Percentiles rank a stretch among this genome's conserved stretches.
These are phyloP conservation scores for Eptatretus atami DNA, from an alignment of 2,797 vertebrate genomes.

Conservation along the genomic window DNA sequence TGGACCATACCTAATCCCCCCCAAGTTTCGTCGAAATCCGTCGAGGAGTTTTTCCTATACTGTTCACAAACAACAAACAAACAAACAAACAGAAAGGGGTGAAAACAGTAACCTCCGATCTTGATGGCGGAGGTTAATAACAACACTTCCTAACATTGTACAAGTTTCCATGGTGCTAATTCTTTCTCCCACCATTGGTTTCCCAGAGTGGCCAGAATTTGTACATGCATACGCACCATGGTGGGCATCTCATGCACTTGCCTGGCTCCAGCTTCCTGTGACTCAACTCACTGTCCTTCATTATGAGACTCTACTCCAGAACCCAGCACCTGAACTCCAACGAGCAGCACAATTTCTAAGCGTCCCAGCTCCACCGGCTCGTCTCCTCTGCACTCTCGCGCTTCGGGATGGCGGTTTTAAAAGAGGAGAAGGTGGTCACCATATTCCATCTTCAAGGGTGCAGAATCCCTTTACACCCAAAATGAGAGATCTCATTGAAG, in stretches of 20 bases:
- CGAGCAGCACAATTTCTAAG: slow-evolving; percentile 46
- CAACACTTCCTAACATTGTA: neutral
- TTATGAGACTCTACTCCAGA: slow-evolving; percentile 54
- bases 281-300: slow-evolving; percentile 53
- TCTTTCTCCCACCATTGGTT: slow-evolving; percentile 4
- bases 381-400: slow-evolving; percentile 71
- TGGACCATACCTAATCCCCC: no score
- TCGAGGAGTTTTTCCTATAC: no score
- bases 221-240: slow-evolving; percentile 73
- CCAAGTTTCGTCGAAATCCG: no score
- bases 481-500: slow-evolving; percentile 34
- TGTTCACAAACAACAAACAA: no score
- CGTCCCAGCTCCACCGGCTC: slow-evolving; percentile 16
- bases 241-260: slow-evolving; percentile 78
- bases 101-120: neutral
- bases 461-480: slow-evolving; percentile 60
- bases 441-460: slow-evolving; percentile 17
- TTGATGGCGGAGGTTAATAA: neutral
- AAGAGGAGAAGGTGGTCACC: slow-evolving; percentile 49
- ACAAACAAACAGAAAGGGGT: no score
- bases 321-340: slow-evolving; percentile 50
- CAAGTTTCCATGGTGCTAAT: neutral
- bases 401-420: slow-evolving; percentile 96
- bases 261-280: slow-evolving; percentile 57
- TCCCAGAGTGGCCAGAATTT: slow-evolving; percentile 79